Conservation (phyloP, 2,888 invertebrate genomes). For the Psylliodes chrysocephalus region DNA sequence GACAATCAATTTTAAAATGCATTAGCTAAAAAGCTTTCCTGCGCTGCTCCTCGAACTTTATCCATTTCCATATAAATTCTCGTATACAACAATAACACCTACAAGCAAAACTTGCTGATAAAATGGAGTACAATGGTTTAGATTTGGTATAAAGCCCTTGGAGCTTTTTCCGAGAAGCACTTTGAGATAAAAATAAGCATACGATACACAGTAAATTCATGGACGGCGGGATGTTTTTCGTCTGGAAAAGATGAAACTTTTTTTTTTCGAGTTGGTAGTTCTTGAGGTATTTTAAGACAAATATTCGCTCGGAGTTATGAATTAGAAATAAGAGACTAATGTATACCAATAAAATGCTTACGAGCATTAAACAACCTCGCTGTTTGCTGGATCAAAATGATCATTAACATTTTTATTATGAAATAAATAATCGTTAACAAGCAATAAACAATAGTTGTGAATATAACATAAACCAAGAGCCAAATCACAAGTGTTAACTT, state of each 20-base stretch:
- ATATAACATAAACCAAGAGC: slow-evolving; percentile 22
- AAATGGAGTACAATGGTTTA: neutral
- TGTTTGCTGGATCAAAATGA: too few relatives aligned
- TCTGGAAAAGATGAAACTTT: too few relatives aligned
- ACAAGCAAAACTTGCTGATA: neutral
- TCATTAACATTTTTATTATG: too few relatives aligned
- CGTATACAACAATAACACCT: neutral
- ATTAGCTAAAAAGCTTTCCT: slow-evolving; percentile 8
- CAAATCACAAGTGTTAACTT: slow-evolving; percentile 25
- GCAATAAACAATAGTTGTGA: slow-evolving; percentile 29
- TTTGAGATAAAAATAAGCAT: slow-evolving; percentile 1
- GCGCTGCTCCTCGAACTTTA: neutral
- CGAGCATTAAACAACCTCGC: too few relatives aligned
- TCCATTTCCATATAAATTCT: neutral
- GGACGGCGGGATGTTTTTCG: neutral
- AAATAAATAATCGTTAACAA: slow-evolving; percentile 12
- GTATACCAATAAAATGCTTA: too few relatives aligned
- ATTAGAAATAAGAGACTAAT: too few relatives aligned
- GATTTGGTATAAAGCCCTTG: neutral
- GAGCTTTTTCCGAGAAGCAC: neutral
- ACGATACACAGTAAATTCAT: neutral
- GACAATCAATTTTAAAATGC: slow-evolving; percentile 11
- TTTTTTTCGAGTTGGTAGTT: too few relatives aligned
- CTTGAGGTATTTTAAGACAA: too few relatives aligned
- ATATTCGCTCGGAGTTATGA: too few relatives aligned